Base-by-base conservation (phyloP, 2,113 vertebrate genomes). In the Hippocampus zosterae region DNA sequence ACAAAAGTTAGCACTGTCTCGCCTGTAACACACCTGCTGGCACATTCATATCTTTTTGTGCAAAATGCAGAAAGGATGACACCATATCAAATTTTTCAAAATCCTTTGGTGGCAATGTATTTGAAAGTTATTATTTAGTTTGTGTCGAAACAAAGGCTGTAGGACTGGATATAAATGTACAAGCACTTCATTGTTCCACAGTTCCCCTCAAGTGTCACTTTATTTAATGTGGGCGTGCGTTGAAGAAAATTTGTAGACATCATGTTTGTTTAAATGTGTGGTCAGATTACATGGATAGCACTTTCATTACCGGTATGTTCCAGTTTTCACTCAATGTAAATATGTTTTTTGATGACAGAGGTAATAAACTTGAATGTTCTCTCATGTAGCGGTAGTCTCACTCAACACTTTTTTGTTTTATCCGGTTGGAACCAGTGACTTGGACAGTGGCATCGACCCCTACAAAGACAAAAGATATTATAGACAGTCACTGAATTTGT, bases 331-430 rank as follows among this genome's bases (percentile, higher is more conserved):
- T 83, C 72, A 79, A 75, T 90, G 89, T 89, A 91, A 83, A 90
- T 88, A 88, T 80, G 83, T 81, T 84, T 87, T 88, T 88, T 89
- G 73, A 83, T 80, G 77, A 85, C 48, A 55, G 69, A 68, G 27
- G 65, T 81, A 89, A 90, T 90, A 91, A 91, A 92, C 75, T 46
- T 88, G 63, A 90, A 87, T 84, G 86, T 89, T 83, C 81, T 82
- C 72, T 71, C 77, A 79, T 19, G 33, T 37, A 23, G 27, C 40
- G 11, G 25, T 27, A 2, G 41, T 65, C n/a, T 65, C 37, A 12
- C 33, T 19, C 37, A 46, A 33, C 13, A 33, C 13, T 33, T 60
- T 60, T 18, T n/a, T 21, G 29, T 33, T 72, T 44, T 16, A 5
- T 40, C 23, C 16, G 15, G 21, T 23, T 18, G 19, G 18, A 63